Evolutionary conservation across 2,888 invertebrate genomes (phyloP), one percentile per base, ranked within the genome.

Genomic region (Amphipyra tragopoginis): DNA sequence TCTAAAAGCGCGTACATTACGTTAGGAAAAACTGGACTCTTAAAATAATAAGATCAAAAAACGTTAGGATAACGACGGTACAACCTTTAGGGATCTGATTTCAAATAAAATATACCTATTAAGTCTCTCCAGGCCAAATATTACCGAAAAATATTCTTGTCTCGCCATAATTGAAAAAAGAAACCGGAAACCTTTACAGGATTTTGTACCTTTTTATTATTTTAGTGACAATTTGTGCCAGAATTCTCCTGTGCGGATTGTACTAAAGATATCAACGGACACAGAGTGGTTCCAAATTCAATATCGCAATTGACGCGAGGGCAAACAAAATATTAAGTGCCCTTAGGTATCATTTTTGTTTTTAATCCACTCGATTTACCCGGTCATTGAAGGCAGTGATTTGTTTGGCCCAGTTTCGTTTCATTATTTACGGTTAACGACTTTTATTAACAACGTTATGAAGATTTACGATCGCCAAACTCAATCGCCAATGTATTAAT

Each of bases 361-460:
- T 72, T 75, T 72, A 76, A 77, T 79, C 52, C 71, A 64, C 66
- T 52, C 65, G 60, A 76, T 78, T 80, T 69, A 73, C 58, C 55
- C 53, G 63, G 77, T 66, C 74, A 80, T 75, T 77, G 66, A 70
- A 70, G 48, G 65, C 72, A 56, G 64, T 72, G 76, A 84, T 84
- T 83, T 79, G 82, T 83, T 80, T 80, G 68, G 64, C 75, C 77
- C 76, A 80, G 72, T 77, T 83, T 75, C 71, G 72, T 76, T 76
- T 79, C 81, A 80, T 83, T 83, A 82, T 80, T 84, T 80, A 80
- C 75, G 67, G 73, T 57, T 79, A 79, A 84, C 77, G 76, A 78
- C 75, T 72, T 84, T 83, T 83, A 84, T 83, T 83, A 84, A 81
- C 80, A 72, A 79, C 75, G 76, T 83, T 81, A 83, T 73, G 65